Evolutionary conservation across 2,888 invertebrate species (phyloP).

Genomic region (Drosophila rubida): DNA sequence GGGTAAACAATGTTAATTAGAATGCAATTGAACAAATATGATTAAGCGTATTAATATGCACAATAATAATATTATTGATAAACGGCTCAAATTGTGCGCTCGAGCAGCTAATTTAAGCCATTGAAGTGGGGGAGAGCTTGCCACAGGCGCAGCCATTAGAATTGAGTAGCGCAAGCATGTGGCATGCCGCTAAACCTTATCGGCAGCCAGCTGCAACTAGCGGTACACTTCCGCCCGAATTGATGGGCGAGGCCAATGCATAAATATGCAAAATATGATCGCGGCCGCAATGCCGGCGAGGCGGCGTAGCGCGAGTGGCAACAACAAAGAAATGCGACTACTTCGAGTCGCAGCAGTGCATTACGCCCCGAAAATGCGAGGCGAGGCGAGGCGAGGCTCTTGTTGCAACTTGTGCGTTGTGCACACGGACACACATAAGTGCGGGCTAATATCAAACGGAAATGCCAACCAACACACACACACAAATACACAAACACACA

Average conservation of each 20-base stretch:
- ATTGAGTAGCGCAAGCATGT: slow-evolving; percentile 49
- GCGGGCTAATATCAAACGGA: slow-evolving; percentile 79
- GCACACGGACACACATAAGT: slow-evolving; percentile 72
- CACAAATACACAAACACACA: slow-evolving; percentile 17
- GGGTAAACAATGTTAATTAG: slow-evolving; percentile 36
- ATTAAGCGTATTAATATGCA: not conserved
- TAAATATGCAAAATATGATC: slow-evolving; percentile 71
- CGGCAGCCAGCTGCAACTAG: slow-evolving; percentile 20
- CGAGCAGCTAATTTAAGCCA: slow-evolving; percentile 6
- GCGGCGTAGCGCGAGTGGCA: too few species aligned
- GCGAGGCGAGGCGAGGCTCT: slow-evolving; percentile 1
- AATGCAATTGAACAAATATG: slow-evolving; percentile 15
- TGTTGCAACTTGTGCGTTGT: slow-evolving; percentile 63
- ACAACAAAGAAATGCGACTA: slow-evolving; percentile 5
- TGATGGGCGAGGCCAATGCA: slow-evolving; percentile 56
- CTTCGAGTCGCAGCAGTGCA: slow-evolving; percentile 71
- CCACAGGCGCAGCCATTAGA: slow-evolving; percentile 29
- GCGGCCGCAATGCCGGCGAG: not conserved
- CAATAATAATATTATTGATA: slow-evolving; percentile 1
- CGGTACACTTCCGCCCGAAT: slow-evolving; percentile 60
- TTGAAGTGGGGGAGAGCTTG: not conserved
- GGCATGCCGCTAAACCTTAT: slow-evolving; percentile 46
- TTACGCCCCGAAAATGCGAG: slow-evolving; percentile 53
- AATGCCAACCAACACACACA: slow-evolving; percentile 56
- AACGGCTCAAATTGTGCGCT: not conserved